A percentile compares a stretch with the other conserved stretches of the same genome.
phyloP scores from a whole-genome alignment of 1,140 invertebrate species.

The Tyrophagus putrescentiae region DNA sequence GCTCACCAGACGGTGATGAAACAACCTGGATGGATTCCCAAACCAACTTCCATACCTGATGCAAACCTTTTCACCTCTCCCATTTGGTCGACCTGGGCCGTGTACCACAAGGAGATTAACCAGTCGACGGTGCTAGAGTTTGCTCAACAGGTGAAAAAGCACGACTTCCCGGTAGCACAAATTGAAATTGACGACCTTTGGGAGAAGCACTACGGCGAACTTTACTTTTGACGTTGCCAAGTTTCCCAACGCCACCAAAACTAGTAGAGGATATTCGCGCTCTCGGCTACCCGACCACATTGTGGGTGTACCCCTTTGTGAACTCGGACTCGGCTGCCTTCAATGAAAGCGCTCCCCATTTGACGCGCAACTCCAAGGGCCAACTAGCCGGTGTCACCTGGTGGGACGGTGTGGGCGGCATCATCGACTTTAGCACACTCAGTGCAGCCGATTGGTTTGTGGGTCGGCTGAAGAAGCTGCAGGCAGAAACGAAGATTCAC shows the following conservation, averaged over 20 bases:
- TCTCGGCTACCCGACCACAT: constrained; percentile 51
- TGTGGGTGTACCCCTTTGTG: constrained; percentile 82
- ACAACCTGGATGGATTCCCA: too few species aligned
- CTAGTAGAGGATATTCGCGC: constrained; percentile 42
- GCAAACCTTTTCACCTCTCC: constrained; percentile 54
- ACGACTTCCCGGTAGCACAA: constrained; percentile 58
- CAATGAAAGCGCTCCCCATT: constrained; percentile 28
- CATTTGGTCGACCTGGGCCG: constrained; percentile 54
- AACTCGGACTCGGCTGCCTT: constrained; percentile 53
- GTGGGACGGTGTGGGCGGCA: constrained; percentile 60
- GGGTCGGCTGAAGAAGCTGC: constrained; percentile 42
- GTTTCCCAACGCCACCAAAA: constrained; percentile 51
- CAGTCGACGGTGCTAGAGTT: constrained; percentile 50
- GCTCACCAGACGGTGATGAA: too few species aligned
- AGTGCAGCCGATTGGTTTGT: constrained; percentile 58
- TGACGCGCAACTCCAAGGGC: constrained; percentile 26
- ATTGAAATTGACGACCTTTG: constrained; percentile 81
- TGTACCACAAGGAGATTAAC: constrained; percentile 39
- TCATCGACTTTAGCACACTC: constrained; percentile 62
- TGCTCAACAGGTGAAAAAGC: constrained; percentile 48
- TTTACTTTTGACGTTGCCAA: constrained; percentile 50
- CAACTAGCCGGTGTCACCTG: constrained; percentile 46
- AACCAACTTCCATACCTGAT: constrained; percentile 50
- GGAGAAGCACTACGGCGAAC: constrained; percentile 74
- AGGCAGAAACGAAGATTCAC: constrained; percentile 50